Base-by-base conservation (phyloP, 2,888 invertebrate genomes). In the Koerneria pararmatus region DNA sequence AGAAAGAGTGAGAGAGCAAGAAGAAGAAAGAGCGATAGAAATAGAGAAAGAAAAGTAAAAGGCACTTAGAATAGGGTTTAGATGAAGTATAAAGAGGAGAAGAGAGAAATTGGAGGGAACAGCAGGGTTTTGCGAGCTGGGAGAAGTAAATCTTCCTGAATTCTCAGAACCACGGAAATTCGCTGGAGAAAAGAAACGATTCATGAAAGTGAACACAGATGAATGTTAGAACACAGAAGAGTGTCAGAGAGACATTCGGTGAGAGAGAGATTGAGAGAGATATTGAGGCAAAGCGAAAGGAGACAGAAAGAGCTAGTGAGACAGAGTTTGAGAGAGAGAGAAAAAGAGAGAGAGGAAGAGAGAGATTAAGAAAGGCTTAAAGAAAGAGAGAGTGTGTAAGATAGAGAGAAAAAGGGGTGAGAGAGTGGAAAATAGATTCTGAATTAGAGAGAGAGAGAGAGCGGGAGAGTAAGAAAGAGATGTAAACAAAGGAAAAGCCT, bases 231-330 rank as follows among this genome's bases (percentile, higher is more conserved):
- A 56, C n/a, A 4, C 15, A 32, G 15, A 56, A 56, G 19, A 27
- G n/a, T n/a, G n/a, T n/a, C n/a, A n/a, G n/a, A n/a, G n/a, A n/a
- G n/a, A n/a, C n/a, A 22, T n/a, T 15, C 11, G 27, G n/a, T 27
- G 27, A 15, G 46, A 15, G 60, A 60, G 60, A 31, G n/a, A 46
- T 27, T 48, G 4, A 1, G 27, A 61, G 29, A 6, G 34, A 61
- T 37, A 32, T 37, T 27, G 22, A 24, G 61, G 31, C 32, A 22
- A 56, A 67, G 61, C 63, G 53, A 69, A 63, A 46, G 46, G 27
- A 53, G 15, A 54, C 54, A 61, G 69, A 67, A 59, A 63, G 61
- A 69, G 69, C 64, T 35, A 41, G 41, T 53, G 41, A 69, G 59
- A 68, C 57, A 46, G 62, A 56, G 66, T 22, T 31, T 51, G 63